Conservation (phyloP, 1,140 invertebrate genomes). For the Camponotus pennsylvanicus region DNA sequence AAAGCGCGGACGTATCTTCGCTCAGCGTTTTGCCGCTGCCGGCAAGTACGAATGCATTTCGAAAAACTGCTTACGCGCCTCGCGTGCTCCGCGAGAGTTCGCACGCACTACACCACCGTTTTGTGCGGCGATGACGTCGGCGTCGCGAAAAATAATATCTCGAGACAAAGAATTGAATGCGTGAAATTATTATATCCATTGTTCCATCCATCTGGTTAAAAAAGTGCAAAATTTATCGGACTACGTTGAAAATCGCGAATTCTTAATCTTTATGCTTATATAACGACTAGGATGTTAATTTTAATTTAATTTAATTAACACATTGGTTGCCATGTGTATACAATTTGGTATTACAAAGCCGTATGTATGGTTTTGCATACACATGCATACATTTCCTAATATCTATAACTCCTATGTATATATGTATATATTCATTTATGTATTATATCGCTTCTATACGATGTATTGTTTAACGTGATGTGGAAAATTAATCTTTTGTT, state of each 20-base stretch:
- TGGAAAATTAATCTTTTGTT: not conserved
- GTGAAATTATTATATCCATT: constrained; percentile 17
- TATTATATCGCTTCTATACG: not conserved
- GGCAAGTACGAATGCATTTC: constrained; percentile 45
- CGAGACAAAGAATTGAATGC: not conserved
- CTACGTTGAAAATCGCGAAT: not conserved
- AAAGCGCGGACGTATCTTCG: constrained; percentile 66
- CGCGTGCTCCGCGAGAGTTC: constrained; percentile 13
- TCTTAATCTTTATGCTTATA: not conserved
- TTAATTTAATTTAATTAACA: not conserved
- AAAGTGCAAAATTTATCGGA: not conserved
- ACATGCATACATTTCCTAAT: not conserved
- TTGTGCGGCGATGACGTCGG: not conserved
- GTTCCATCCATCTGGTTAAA: not conserved
- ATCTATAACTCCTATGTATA: not conserved
- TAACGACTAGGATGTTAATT: not conserved
- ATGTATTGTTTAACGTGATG: not conserved
- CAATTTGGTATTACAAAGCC: not conserved
- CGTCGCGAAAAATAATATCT: constrained; percentile 48
- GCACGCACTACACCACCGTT: constrained; percentile 28
- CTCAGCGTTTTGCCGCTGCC: constrained; percentile 50
- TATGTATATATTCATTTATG: not conserved
- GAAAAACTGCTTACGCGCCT: constrained; percentile 64
- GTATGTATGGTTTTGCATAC: not conserved
- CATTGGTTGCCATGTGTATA: not conserved